phyloP scores from a whole-genome alignment of 2,113 vertebrate species.

The Hemibagrus wyckioides region DNA sequence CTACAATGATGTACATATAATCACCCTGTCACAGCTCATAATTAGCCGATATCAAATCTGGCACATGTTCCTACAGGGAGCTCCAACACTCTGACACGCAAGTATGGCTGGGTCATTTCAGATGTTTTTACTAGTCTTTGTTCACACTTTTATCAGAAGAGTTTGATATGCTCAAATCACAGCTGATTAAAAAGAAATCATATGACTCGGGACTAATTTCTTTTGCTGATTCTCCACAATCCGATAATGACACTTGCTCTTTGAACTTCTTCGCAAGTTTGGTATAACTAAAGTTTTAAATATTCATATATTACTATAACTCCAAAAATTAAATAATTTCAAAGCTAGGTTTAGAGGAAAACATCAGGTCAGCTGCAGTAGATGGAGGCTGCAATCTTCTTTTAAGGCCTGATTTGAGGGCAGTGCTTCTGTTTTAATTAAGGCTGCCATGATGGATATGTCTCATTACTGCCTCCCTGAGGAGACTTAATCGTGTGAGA shows the following conservation, averaged over 20 bases:
- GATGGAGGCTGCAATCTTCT: slow-evolving; percentile 2
- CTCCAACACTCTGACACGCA: neutral
- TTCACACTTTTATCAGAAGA: neutral
- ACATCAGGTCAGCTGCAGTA: neutral
- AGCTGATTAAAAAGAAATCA: slow-evolving; percentile 28
- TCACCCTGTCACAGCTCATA: slow-evolving; percentile 40
- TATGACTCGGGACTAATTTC: neutral
- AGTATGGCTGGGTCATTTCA: slow-evolving; percentile 7
- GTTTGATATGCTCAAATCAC: slow-evolving; percentile 6
- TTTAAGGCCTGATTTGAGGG: neutral
- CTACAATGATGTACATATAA: slow-evolving; percentile 40
- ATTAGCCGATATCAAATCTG: slow-evolving; percentile 33
- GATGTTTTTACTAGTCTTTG: slow-evolving; percentile 5
- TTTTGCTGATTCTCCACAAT: neutral
- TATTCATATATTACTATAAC: neutral
- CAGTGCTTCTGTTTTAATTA: slow-evolving; percentile 39
- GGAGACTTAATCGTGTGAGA: slow-evolving; percentile 23
- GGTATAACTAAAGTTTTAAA: neutral
- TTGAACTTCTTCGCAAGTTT: neutral
- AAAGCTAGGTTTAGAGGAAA: neutral
- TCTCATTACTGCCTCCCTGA: slow-evolving; percentile 32
- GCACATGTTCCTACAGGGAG: slow-evolving; percentile 3
- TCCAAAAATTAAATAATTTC: neutral
- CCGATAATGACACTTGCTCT: neutral
- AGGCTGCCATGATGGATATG: slow-evolving; percentile 31